Base-by-base conservation (phyloP, 1,140 invertebrate species). In the Brachystomella parvula region DNA sequence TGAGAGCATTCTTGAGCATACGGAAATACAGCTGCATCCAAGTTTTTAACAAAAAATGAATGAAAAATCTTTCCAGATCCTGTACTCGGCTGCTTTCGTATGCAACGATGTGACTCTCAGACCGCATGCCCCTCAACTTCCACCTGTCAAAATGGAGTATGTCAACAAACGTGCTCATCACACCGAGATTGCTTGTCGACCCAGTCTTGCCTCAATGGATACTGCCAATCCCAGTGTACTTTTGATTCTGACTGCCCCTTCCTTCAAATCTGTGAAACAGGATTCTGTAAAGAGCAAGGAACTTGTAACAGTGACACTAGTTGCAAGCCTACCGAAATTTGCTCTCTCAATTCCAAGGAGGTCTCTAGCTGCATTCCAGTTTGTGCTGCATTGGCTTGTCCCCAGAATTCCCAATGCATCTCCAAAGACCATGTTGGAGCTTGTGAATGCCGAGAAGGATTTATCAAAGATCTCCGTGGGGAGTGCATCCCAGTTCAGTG, bases 401-500 rank as follows among this genome's bases (percentile, higher is more conserved):
- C 65, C 47, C 60, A 64, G 49, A 70, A 66, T 66, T 60, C 68
- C 15, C 28, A 63, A 24, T 65, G 56, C 73, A 79, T 78, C 28
- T 83, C 86, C 1, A 79, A 83, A 44, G 82, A 85, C 69, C 89
- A 92, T 75, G 76, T 82, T 60, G 82, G 89, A 1, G 77, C 84
- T 26, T 95, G 92, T 76, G 77, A 79, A 17, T 95, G 92, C 76
- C 85, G 86, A 72, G 71, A 79, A 47, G 90, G 89, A 0, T 93
- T 85, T 76, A 86, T 86, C 71, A 6, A 39, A 90, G 89, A 0
- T 87, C 93, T 79, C 84, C 90, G 0, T 82, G 84, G 60, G 83
- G 89, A 86, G 30, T 92, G 90, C 76, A 84, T 86, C 70, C 83
- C 83, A 67, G 86, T 89, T 61, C 89, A 92, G 79, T 94, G 90